These are phyloP conservation scores for Drosophila kanekoi DNA, from an alignment of 2,888 invertebrate genomes.

Conservation along the genomic window DNA sequence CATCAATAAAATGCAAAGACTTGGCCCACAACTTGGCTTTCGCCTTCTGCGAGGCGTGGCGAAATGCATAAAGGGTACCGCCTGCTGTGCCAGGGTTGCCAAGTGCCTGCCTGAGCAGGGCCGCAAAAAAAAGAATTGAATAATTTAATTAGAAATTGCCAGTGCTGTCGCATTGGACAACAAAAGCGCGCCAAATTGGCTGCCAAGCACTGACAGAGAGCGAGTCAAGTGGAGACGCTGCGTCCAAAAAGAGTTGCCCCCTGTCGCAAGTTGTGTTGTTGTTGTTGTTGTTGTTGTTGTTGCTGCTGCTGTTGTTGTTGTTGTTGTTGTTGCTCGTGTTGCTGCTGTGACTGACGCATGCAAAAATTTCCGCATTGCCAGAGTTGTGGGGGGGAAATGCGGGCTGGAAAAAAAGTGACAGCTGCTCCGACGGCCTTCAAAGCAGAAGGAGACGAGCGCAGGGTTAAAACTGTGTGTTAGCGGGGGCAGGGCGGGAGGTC, in stretches of 20 bases:
- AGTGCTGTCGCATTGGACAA: slow-evolving; percentile 73
- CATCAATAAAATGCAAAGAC: slow-evolving; percentile 67
- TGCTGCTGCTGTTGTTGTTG: slow-evolving; percentile 31
- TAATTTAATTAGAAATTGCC: slow-evolving; percentile 81
- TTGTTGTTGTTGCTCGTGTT: slow-evolving; percentile 31
- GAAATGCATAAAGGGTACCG: slow-evolving; percentile 38
- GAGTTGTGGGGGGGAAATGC: slow-evolving; percentile 28
- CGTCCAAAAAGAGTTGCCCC: slow-evolving; percentile 55
- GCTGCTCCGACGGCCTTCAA: slow-evolving; percentile 50
- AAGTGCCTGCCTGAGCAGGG: slow-evolving; percentile 18
- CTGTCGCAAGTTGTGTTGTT: slow-evolving; percentile 24
- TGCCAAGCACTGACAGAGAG: slow-evolving; percentile 47
- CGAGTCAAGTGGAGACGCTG: slow-evolving; percentile 9
- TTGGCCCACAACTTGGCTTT: slow-evolving; percentile 48
- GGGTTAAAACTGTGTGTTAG: not conserved
- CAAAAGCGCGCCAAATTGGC: slow-evolving; percentile 77
- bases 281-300: slow-evolving; percentile 19
- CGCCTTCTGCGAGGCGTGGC: slow-evolving; percentile 2
- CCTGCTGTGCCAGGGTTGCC: slow-evolving; percentile 47
- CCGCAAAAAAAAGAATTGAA: slow-evolving; percentile 67
- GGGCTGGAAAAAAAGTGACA: slow-evolving; percentile 49
- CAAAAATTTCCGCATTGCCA: slow-evolving; percentile 63
- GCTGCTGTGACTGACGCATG: slow-evolving; percentile 70
- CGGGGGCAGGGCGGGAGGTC: not conserved
- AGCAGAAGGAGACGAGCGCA: slow-evolving; percentile 4